Conservation (phyloP, 2,888 invertebrate genomes). For the Eucera pruinosa region DNA sequence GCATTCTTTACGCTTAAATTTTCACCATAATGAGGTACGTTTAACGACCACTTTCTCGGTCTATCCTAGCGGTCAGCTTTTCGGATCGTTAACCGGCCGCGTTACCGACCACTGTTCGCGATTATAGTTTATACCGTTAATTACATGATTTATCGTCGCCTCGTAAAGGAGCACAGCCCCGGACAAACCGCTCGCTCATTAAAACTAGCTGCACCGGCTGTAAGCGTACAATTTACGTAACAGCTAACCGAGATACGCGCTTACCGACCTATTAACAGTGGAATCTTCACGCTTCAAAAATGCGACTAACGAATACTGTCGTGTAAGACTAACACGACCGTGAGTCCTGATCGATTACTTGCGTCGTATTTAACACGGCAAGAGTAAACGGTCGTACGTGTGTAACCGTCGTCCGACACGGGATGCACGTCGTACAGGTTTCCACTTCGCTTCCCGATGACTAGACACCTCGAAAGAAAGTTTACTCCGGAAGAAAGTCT, state of each 20-base stretch:
- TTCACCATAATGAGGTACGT: slow-evolving; percentile 14
- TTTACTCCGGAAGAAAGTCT: not conserved
- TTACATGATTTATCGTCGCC: slow-evolving; percentile 58
- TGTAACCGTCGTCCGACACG: not conserved
- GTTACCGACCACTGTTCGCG: slow-evolving; percentile 27
- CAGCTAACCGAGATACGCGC: slow-evolving; percentile 52
- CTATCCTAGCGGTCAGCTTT: slow-evolving; percentile 3
- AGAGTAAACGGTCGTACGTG: not conserved
- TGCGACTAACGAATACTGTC: slow-evolving; percentile 23
- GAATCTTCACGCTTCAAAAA: not conserved
- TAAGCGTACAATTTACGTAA: slow-evolving; percentile 58
- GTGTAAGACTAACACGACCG: not conserved
- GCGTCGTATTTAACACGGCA: not conserved
- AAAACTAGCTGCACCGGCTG: slow-evolving; percentile 37
- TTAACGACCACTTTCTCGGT: slow-evolving; percentile 12
- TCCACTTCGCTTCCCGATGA: not conserved
- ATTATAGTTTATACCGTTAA: slow-evolving; percentile 59
- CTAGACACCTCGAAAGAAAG: not conserved
- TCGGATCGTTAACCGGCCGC: slow-evolving; percentile 35
- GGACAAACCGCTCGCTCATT: slow-evolving; percentile 38
- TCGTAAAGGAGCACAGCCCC: slow-evolving; percentile 34
- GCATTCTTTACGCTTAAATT: slow-evolving; percentile 24
- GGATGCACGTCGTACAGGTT: slow-evolving; percentile 14
- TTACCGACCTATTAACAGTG: slow-evolving; percentile 47
- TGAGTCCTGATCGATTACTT: not conserved